Percentiles rank a stretch among this genome's conserved stretches.
Conservation (phyloP, 1,140 invertebrate genomes). For the Papilio dardanus region DNA sequence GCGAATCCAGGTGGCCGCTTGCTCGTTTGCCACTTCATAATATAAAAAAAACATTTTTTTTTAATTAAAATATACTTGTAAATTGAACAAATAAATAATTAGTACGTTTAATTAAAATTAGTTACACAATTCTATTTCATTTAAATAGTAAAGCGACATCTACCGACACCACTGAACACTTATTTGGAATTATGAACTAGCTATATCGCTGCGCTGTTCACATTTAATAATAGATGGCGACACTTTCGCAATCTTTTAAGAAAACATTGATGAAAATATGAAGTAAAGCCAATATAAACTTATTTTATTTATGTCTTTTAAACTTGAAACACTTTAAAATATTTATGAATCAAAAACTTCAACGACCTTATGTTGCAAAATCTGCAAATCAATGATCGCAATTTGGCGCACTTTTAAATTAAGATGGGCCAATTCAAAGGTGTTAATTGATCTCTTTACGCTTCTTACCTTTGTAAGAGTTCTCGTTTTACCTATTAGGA, state of each 20-base stretch:
- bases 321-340: background rate
- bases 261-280: background rate
- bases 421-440: slow-evolving; percentile 3
- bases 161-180: background rate
- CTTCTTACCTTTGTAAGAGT: slow-evolving; percentile 6
- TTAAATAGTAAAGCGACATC: background rate
- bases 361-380: background rate
- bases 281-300: background rate
- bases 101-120: too few species aligned
- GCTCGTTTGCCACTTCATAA: too few species aligned
- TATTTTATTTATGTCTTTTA: background rate
- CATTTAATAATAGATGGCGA: background rate
- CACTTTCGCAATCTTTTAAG: background rate
- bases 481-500: background rate
- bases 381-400: background rate
- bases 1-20: too few species aligned
- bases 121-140: background rate
- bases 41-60: too few species aligned
- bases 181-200: background rate
- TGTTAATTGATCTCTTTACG: slow-evolving; percentile 1
- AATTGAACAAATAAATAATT: too few species aligned
- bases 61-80: too few species aligned
- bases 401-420: background rate
- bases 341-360: background rate
- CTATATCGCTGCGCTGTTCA: background rate